A percentile compares a stretch with the other conserved stretches of the same genome.
phyloP scores from a whole-genome alignment of 2,113 vertebrate genomes.

The Aegotheles bennettii region DNA sequence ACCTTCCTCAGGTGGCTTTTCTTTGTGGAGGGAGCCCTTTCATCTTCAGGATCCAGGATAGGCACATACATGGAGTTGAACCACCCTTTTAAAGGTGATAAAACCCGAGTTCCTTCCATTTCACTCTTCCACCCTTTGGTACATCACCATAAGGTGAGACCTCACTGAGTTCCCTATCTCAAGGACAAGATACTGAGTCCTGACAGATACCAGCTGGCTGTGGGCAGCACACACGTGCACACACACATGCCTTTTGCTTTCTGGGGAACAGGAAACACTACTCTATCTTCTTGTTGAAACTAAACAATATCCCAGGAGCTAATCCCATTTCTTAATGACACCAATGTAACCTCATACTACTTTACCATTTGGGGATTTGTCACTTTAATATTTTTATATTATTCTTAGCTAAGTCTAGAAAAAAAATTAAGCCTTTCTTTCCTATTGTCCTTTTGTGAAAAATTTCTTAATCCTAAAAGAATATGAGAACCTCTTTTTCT shows the following conservation, averaged over 20 bases:
- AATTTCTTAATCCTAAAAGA: conserved; percentile 34
- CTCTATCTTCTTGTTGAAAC: background rate
- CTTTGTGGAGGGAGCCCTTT: background rate
- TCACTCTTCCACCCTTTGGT: background rate
- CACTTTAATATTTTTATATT: background rate
- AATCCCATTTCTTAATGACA: background rate
- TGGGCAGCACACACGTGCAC: background rate
- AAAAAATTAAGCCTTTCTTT: background rate
- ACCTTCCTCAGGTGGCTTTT: background rate
- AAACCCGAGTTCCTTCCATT: background rate
- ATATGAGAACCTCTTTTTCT: conserved; percentile 24
- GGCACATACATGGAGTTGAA: background rate
- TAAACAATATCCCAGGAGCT: background rate
- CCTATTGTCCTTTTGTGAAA: conserved; percentile 40
- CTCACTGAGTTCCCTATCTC: background rate
- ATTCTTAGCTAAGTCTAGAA: conserved; percentile 12
- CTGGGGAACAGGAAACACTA: background rate
- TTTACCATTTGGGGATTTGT: conserved; percentile 1
- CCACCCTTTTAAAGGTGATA: background rate
- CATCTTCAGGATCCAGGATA: background rate
- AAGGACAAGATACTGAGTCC: background rate
- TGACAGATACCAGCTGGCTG: background rate
- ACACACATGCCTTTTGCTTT: background rate
- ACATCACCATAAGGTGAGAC: background rate
- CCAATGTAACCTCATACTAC: background rate